phyloP scores from a whole-genome alignment of 2,113 vertebrate genomes.

The Siniperca chuatsi region DNA sequence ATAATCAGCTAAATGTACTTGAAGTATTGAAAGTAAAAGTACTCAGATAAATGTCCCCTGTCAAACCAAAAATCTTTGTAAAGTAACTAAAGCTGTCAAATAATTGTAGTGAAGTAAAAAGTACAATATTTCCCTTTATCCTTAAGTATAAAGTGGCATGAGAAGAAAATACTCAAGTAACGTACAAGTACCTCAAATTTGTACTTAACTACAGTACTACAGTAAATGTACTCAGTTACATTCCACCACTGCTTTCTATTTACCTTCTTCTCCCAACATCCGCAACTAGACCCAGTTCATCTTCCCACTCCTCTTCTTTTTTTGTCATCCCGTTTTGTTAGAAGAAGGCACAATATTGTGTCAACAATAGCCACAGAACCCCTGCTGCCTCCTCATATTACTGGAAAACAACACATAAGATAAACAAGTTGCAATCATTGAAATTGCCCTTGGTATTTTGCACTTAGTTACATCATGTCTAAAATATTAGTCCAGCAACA shows the following conservation, averaged over 20 bases:
- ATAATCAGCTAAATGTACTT: too few species aligned
- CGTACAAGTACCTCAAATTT: too few species aligned
- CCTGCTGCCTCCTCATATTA: background rate
- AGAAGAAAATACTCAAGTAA: too few species aligned
- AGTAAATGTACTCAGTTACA: too few species aligned
- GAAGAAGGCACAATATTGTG: background rate
- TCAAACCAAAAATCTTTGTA: too few species aligned
- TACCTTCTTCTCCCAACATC: background rate
- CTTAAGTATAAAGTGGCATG: too few species aligned
- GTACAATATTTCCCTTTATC: too few species aligned
- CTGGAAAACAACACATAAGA: slow-evolving; percentile 18
- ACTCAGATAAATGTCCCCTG: too few species aligned
- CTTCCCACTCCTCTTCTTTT: background rate
- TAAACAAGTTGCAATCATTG: slow-evolving; percentile 8
- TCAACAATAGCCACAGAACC: slow-evolving; percentile 1
- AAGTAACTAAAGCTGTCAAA: too few species aligned
- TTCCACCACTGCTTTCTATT: background rate
- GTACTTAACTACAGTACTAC: too few species aligned
- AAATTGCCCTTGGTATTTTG: slow-evolving; percentile 31
- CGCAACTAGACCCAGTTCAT: background rate
- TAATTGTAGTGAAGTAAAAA: too few species aligned
- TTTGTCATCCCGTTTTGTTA: background rate
- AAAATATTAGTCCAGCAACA: slow-evolving; percentile 22
- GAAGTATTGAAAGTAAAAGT: too few species aligned
- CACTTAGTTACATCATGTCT: slow-evolving; percentile 45